Percentiles rank a stretch among this genome's conserved stretches.
These are phyloP conservation scores for Emesis russula DNA, from an alignment of 2,888 invertebrate genomes.

Conservation along the genomic window DNA sequence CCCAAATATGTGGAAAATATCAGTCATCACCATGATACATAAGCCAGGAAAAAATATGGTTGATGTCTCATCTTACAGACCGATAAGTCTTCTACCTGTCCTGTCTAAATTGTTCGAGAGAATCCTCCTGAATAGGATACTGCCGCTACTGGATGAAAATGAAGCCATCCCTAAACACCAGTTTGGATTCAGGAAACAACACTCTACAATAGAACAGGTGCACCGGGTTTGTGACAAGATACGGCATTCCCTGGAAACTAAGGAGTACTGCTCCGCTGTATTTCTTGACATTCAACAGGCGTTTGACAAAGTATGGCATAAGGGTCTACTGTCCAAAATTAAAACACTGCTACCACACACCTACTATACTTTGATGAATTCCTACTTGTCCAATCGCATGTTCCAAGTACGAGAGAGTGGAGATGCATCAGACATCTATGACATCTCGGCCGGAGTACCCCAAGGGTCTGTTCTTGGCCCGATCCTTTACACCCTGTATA, in stretches of 20 bases:
- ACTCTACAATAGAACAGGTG: slow-evolving; percentile 34
- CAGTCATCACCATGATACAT: background rate
- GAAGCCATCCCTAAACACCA: slow-evolving; percentile 34
- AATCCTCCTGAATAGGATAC: background rate
- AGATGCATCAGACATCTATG: no score
- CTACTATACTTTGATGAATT: no score
- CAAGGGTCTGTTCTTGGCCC: slow-evolving; percentile 11
- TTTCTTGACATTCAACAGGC: background rate
- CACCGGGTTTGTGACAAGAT: slow-evolving; percentile 31
- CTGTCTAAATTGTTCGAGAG: background rate
- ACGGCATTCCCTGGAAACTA: background rate
- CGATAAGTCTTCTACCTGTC: no score
- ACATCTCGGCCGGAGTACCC: no score
- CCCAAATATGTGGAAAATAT: no score
- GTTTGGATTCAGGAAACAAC: slow-evolving; percentile 32
- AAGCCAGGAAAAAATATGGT: no score
- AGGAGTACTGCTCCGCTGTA: background rate
- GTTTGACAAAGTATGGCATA: background rate
- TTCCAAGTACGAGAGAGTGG: no score
- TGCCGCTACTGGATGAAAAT: background rate
- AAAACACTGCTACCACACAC: background rate
- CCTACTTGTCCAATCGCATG: no score
- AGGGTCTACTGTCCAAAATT: background rate
- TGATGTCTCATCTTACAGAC: no score
- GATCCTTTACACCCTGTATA: slow-evolving; percentile 10